These are phyloP conservation scores for Vicugna pacos DNA, from an alignment of 2,113 vertebrate species.

Conservation along the genomic window DNA sequence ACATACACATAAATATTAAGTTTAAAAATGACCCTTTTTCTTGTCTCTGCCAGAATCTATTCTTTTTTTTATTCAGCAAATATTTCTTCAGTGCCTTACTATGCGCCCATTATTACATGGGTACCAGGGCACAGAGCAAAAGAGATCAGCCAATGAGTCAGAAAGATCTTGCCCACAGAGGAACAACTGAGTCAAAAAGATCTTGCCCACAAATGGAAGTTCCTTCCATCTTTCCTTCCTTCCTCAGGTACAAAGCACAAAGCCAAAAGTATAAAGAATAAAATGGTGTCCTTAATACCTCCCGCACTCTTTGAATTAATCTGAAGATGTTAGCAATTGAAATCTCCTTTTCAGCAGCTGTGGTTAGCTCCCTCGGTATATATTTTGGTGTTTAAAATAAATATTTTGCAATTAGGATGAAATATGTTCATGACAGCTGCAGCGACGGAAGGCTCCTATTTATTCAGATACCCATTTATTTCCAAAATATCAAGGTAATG, in stretches of 20 bases:
- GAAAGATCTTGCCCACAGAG: neutral
- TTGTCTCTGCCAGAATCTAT: neutral
- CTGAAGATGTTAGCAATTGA: conserved; percentile 51
- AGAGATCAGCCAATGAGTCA: neutral
- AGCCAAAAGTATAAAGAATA: conserved; percentile 14
- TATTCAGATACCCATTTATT: conserved; percentile 62
- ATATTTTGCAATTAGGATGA: conserved; percentile 75
- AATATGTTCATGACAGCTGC: conserved; percentile 72
- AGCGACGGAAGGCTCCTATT: conserved; percentile 60
- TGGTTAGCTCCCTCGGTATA: neutral
- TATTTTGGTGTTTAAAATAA: conserved; percentile 72
- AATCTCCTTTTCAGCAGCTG: conserved; percentile 36
- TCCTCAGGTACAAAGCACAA: neutral
- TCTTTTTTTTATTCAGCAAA: conserved; percentile 6
- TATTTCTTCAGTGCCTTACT: neutral
- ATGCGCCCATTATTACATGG: neutral
- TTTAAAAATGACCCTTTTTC: neutral
- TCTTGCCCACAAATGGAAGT: neutral
- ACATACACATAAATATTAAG: neutral
- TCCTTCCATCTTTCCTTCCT: neutral
- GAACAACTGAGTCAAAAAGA: neutral
- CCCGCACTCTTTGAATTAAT: conserved; percentile 2
- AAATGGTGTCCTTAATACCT: neutral
- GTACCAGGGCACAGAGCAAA: neutral
- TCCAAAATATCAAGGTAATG: conserved; percentile 67